phyloP scores from a whole-genome alignment of 2,888 invertebrate genomes.

The Seira sanloemensis region DNA sequence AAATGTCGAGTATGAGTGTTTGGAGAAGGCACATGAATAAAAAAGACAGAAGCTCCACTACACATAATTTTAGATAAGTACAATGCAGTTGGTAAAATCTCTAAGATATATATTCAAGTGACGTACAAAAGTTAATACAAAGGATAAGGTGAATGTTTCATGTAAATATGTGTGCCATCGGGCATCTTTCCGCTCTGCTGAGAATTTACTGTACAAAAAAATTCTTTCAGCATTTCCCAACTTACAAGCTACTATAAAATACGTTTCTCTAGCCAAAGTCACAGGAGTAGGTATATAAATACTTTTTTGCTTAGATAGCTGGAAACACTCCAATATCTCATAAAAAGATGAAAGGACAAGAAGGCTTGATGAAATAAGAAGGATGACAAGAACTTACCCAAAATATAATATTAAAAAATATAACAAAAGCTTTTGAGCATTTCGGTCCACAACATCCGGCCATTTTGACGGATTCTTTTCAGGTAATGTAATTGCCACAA shows the following conservation, averaged over 20 bases:
- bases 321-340: constrained; percentile 17
- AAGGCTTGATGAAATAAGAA: neutral
- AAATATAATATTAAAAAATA: constrained; percentile 77
- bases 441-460: constrained; percentile 76
- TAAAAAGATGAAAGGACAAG: neutral
- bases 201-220: constrained; percentile 1
- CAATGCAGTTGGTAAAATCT: no score
- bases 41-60: no score
- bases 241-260: neutral
- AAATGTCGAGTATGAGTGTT: no score
- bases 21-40: no score
- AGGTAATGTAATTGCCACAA: constrained; percentile 28
- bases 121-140: no score
- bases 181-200: constrained; percentile 8
- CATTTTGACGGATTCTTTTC: constrained; percentile 67
- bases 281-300: no score
- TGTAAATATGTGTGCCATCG: constrained; percentile 22
- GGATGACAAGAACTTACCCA: constrained; percentile 75
- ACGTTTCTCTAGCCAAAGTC: neutral
- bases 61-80: no score
- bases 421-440: constrained; percentile 76
- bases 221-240: neutral
- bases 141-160: no score
- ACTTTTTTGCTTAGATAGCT: constrained; percentile 10
- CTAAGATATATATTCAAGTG: no score